Evolutionary conservation across 1,140 invertebrate genomes (phyloP), one percentile per base, ranked within the genome.

Genomic region (Platyura marginata): DNA sequence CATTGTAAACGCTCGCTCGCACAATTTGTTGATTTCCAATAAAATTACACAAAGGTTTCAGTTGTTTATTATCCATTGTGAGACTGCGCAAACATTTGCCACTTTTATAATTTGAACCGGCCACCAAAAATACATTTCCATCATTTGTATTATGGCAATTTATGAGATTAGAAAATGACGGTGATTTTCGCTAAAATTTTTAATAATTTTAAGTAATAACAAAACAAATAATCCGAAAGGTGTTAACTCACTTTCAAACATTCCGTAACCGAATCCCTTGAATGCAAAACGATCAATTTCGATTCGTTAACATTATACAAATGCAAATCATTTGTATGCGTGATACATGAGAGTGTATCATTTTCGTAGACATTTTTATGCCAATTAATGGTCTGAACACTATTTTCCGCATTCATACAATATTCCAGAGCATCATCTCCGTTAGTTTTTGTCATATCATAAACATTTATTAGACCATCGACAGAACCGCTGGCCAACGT

Each of bases 381-480:
- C 72, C 73, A 76, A 13, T 53, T 52, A 3, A 77, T 44, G 43
- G 65, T 66, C 54, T 84, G 79, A 39, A 91, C 75, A 32, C 82
- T 80, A 43, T 78, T 81, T 53, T 86, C 81, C 10, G 83, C 75
- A 56, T 91, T 93, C n/a, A 89, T 66, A 2, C 79, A 81, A 52
- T 75, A 75, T 16, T 63, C 59, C 1, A 95, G 62, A 0, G 90
- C 88, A 56, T 85, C 79, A 45, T 90, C 84, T 65, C 94, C 89
- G 2, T 59, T 66, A 1, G 64, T 49, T 58, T 89, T 65, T 37
- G 66, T 70, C 2, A 93, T 65, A 57, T 93, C 80, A 59, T 79
- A 94, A 16, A 88, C 54, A 64, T 92, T 93, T 1, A 93, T 74
- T 1, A 93, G 64, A 0, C 88, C 87, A 65, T 94, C 89, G 1